Base-by-base conservation (phyloP, 2,797 vertebrate species). In the Lophius americanus region DNA sequence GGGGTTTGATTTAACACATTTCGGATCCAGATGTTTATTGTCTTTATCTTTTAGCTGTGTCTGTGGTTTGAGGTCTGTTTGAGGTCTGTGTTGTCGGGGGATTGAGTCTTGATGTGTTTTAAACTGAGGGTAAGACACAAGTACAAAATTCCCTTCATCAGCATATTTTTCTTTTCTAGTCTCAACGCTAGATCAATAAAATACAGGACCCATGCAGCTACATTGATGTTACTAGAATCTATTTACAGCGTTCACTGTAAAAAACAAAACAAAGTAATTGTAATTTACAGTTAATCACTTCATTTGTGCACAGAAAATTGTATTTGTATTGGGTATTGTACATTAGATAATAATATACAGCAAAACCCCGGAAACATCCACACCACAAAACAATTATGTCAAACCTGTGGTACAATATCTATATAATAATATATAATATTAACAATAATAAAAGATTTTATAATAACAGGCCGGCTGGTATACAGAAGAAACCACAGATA, bases 51-150 rank as follows among this genome's bases (percentile, higher is more conserved):
- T 6, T 35, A 23, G 23, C 35, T 23, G 35, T 50, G 33, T 36
- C 48, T 59, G 43, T 58, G 56, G 23, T 23, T 23, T 23, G 23
- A 23, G 23, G 23, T 23, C 23, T 63, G 12, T n/a, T 42, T 72
- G 60, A n/a, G 47, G 57, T 66, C 53, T 12, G 51, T 64, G 14
- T 60, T 49, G 14, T 54, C 54, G 70, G 54, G 58, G 23, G 66
- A 32, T 13, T 9, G 5, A n/a, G 46, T n/a, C 3, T 41, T 37
- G 46, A 11, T 39, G 55, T 55, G 54, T 23, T 11, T 33, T n/a
- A 5, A 3, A 37, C 4, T 36, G 58, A 62, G 3, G 6, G 5
- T 38, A 43, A 42, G 56, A 63, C 41, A 23, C 3, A 59, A 50
- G 33, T 12, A 51, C 11, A 51, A 11, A 9, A 42, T 50, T 32